phyloP scores from a whole-genome alignment of 2,113 vertebrate genomes.

The Excalfactoria chinensis region DNA sequence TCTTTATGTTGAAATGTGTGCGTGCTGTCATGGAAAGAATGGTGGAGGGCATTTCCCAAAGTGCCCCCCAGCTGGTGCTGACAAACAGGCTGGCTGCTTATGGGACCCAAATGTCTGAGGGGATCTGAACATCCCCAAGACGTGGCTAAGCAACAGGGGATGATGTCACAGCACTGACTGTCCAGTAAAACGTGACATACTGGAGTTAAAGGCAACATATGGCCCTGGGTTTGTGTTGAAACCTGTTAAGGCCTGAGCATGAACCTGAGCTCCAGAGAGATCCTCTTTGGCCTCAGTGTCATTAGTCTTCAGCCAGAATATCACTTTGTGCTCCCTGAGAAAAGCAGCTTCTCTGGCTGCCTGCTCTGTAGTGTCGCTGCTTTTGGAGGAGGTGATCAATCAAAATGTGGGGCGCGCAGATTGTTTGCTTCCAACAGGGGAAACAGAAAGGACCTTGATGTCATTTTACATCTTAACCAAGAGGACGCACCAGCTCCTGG shows the following conservation, averaged over 20 bases:
- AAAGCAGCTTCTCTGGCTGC: background rate
- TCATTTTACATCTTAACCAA: background rate
- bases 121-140: conserved; percentile 2
- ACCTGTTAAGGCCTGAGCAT: conserved; percentile 2
- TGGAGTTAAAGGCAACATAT: conserved; percentile 39
- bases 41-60: background rate
- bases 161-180: background rate
- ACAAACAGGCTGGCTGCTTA: background rate
- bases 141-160: background rate
- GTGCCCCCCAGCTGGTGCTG: background rate
- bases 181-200: background rate
- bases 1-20: background rate
- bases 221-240: background rate
- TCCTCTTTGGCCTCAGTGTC: background rate
- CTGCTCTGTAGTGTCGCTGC: background rate
- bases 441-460: background rate
- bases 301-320: background rate
- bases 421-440: background rate
- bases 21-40: background rate
- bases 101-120: conserved; percentile 18
- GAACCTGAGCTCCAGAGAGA: conserved; percentile 28
- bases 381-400: background rate
- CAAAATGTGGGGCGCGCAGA: background rate
- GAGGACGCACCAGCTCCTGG: background rate
- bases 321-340: background rate